Evolutionary conservation across 1,140 invertebrate species (phyloP).

Genomic region (Sesamia nonagrioides): DNA sequence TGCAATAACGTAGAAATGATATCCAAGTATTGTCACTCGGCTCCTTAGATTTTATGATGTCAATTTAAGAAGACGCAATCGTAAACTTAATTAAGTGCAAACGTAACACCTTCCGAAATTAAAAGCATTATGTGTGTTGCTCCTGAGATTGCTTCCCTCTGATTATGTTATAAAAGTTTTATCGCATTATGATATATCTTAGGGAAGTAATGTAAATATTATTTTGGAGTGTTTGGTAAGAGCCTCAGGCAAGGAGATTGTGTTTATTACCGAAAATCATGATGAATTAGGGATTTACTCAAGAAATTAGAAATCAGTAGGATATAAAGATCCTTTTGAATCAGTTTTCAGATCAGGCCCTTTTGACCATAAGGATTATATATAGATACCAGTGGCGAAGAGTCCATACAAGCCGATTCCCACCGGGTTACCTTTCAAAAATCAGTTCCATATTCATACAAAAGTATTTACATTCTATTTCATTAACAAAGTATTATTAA

Average conservation of each 20-base stretch:
- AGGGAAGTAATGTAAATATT: slow-evolving; percentile 24
- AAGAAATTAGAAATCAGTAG: not conserved
- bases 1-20: slow-evolving; percentile 28
- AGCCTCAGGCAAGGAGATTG: not conserved
- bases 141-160: slow-evolving; percentile 56
- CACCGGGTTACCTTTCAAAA: too few species aligned
- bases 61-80: slow-evolving; percentile 68
- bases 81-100: slow-evolving; percentile 79
- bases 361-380: too few species aligned
- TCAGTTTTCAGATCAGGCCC: too few species aligned
- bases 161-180: slow-evolving; percentile 63
- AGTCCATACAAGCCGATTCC: too few species aligned
- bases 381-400: too few species aligned
- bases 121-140: slow-evolving; percentile 65
- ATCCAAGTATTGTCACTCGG: slow-evolving; percentile 47
- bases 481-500: too few species aligned
- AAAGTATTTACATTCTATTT: too few species aligned
- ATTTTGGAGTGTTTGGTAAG: not conserved
- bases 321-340: too few species aligned
- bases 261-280: not conserved
- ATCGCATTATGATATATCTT: slow-evolving; percentile 48
- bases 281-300: not conserved
- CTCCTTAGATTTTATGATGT: slow-evolving; percentile 69
- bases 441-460: too few species aligned
- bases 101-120: slow-evolving; percentile 70